Percentiles rank a stretch among this genome's conserved stretches.
These are phyloP conservation scores for Drosophila helvetica DNA, from an alignment of 2,888 invertebrate genomes.

Conservation along the genomic window DNA sequence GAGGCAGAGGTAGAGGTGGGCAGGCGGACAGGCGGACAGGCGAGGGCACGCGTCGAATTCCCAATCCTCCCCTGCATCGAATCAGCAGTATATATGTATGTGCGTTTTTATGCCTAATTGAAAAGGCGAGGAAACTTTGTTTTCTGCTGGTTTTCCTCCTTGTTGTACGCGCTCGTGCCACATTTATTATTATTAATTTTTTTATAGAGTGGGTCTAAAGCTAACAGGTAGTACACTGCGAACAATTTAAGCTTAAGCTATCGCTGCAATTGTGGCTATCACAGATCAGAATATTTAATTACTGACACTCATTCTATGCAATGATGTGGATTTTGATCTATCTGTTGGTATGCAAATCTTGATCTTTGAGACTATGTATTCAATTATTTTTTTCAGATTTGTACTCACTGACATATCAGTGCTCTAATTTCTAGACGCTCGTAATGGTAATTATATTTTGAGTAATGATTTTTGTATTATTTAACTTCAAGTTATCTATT, in stretches of 20 bases:
- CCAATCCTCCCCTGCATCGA: constrained; percentile 60
- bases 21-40: constrained; percentile 2
- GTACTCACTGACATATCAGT: not conserved
- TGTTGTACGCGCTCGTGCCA: constrained; percentile 64
- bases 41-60: constrained; percentile 55
- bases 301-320: too few relatives aligned
- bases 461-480: too few relatives aligned
- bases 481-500: too few relatives aligned
- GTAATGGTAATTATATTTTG: too few relatives aligned
- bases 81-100: constrained; percentile 35
- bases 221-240: constrained; percentile 64
- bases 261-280: too few relatives aligned
- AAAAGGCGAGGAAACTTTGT: constrained; percentile 66
- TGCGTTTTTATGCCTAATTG: constrained; percentile 69
- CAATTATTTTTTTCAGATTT: too few relatives aligned
- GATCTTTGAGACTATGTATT: too few relatives aligned
- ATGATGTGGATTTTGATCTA: too few relatives aligned
- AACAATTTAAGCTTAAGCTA: not conserved
- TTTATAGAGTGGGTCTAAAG: constrained; percentile 54
- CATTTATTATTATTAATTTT: constrained; percentile 75
- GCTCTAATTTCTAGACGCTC: too few relatives aligned
- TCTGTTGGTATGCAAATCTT: too few relatives aligned
- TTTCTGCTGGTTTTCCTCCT: constrained; percentile 26
- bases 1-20: not conserved
- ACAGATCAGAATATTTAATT: too few relatives aligned